These are phyloP conservation scores for Propithecus perrieri DNA, from an alignment of 2,797 vertebrate genomes.

Conservation along the genomic window DNA sequence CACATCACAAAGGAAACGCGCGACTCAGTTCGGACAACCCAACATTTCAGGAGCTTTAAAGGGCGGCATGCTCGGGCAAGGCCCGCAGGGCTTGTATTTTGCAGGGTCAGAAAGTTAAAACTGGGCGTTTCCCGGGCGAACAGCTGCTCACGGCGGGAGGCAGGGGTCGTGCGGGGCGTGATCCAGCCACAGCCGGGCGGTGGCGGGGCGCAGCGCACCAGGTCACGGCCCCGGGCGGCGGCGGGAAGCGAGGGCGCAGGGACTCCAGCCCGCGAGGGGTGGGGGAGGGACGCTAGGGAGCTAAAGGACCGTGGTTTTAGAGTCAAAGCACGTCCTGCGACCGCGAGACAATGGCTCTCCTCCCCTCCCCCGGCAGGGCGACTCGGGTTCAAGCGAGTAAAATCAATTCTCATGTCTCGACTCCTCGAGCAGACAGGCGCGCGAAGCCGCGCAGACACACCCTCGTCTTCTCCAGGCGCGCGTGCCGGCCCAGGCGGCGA, in stretches of 20 bases:
- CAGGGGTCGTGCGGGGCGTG: background rate
- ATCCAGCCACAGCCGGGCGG: rapidly evolving
- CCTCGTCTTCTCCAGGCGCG: background rate
- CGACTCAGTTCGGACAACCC: background rate
- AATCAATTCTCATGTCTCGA: background rate
- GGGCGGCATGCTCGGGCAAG: background rate
- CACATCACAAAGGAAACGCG: background rate
- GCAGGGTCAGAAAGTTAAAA: background rate
- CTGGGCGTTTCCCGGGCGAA: constrained; percentile 56
- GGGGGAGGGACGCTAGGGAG: background rate
- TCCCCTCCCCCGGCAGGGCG: background rate
- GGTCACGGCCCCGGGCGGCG: constrained; percentile 91
- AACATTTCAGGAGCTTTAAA: background rate
- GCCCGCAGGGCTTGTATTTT: background rate
- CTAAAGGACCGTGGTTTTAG: background rate
- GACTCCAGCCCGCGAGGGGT: background rate
- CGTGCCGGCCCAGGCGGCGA: background rate
- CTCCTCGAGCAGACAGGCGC: background rate
- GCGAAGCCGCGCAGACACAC: background rate
- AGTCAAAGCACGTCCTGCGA: constrained; percentile 53
- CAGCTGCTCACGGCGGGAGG: constrained; percentile 30
- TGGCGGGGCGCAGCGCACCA: constrained; percentile 91
- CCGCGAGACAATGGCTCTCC: background rate
- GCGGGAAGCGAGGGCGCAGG: background rate
- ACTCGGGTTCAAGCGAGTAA: background rate